Percentiles rank a stretch among this genome's conserved stretches.
Evolutionary conservation across 2,113 vertebrate species (phyloP).

Genomic region (Acrocephalus kingi): DNA sequence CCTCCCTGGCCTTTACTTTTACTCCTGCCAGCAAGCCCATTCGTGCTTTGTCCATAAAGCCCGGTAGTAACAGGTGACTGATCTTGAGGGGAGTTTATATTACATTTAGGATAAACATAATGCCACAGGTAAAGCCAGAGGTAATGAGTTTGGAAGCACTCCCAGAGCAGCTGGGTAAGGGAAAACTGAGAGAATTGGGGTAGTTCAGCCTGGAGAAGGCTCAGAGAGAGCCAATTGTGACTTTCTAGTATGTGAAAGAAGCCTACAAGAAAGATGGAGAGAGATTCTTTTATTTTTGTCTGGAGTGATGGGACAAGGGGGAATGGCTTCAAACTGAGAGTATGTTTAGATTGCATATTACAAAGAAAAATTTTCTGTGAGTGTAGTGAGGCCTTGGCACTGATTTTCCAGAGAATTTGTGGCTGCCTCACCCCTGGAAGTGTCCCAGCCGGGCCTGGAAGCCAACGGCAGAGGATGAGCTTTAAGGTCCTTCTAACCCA

Average conservation of each 20-base stretch:
- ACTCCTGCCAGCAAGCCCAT: background rate
- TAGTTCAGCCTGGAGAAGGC: background rate
- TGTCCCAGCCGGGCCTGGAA: background rate
- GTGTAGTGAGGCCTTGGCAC: background rate
- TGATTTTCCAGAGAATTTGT: background rate
- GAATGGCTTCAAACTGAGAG: background rate
- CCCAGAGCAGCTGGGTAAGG: background rate
- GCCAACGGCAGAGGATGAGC: rapidly evolving
- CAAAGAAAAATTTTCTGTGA: background rate
- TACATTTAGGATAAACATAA: conserved; percentile 31
- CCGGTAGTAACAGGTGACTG: conserved; percentile 4
- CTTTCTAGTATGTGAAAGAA: background rate
- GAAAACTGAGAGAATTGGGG: background rate
- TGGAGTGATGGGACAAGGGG: background rate
- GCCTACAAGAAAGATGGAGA: background rate
- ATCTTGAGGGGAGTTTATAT: conserved; percentile 18
- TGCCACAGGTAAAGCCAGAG: background rate
- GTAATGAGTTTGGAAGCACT: conserved; percentile 21
- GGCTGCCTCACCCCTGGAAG: background rate
- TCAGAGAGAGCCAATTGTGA: background rate
- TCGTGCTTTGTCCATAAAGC: conserved; percentile 61
- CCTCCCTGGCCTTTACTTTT: background rate
- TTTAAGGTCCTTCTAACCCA: background rate
- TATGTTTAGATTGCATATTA: background rate
- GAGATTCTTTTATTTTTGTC: background rate